A percentile compares a stretch with the other conserved stretches of the same genome.
Conservation (phyloP, 2,113 vertebrate species). For the Ceuthmochares aereus region DNA sequence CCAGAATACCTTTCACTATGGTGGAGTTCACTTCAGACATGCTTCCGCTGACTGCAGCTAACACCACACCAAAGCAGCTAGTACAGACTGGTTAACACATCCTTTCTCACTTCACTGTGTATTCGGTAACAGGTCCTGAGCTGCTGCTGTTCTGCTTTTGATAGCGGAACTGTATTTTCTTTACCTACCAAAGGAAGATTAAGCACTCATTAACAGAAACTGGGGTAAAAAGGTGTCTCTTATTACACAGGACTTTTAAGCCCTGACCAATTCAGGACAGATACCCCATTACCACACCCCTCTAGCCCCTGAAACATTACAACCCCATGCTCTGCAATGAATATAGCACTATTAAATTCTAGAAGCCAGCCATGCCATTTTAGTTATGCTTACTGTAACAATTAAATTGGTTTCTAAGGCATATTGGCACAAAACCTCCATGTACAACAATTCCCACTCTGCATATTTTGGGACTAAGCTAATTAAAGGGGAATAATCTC, state of each 20-base stretch:
- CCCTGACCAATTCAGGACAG: background rate
- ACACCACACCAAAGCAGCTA: background rate
- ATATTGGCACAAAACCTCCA: background rate
- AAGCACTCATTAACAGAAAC: background rate
- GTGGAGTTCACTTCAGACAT: background rate
- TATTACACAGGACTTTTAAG: background rate
- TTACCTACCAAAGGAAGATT: background rate
- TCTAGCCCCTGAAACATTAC: background rate
- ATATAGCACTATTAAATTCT: background rate
- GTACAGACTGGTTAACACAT: rapidly evolving
- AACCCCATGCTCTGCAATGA: background rate
- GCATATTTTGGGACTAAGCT: background rate
- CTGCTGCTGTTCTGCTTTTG: background rate
- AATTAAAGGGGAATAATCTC: background rate
- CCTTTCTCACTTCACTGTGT: background rate
- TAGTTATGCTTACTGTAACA: background rate
- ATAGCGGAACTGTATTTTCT: background rate
- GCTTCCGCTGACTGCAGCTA: background rate
- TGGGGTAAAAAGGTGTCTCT: background rate
- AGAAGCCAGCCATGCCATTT: background rate
- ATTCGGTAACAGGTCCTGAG: background rate
- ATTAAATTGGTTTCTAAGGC: background rate
- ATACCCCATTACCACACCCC: background rate
- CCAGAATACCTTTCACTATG: background rate
- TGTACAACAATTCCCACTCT: rapidly evolving